Conservation (phyloP, 2,888 invertebrate species). For the Unio pictorum region DNA sequence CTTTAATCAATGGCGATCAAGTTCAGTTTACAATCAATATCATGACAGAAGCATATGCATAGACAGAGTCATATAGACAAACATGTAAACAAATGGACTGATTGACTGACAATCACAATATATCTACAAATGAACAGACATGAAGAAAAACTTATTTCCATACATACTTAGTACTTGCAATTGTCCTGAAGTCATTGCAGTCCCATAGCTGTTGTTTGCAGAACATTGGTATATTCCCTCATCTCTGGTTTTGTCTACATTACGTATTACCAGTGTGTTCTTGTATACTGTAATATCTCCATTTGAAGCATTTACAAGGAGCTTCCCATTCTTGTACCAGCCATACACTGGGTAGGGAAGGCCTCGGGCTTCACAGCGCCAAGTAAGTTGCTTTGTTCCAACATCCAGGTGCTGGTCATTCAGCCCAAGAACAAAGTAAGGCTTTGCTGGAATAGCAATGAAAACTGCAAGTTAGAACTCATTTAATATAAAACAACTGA, state of each 20-base stretch:
- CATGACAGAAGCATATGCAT: too few species aligned
- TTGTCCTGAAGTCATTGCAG: slow-evolving; percentile 89
- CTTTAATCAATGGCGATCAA: too few species aligned
- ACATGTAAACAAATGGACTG: too few species aligned
- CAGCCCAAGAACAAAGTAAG: slow-evolving; percentile 62
- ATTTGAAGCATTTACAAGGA: slow-evolving; percentile 17
- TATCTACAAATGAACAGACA: too few species aligned
- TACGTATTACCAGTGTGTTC: slow-evolving; percentile 48
- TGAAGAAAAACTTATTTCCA: neutral
- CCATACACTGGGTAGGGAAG: slow-evolving; percentile 51
- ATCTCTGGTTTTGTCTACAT: slow-evolving; percentile 36
- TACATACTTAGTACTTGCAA: slow-evolving; percentile 85
- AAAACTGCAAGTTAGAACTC: neutral
- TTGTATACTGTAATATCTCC: slow-evolving; percentile 20
- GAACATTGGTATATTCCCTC: slow-evolving; percentile 96
- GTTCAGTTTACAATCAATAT: too few species aligned
- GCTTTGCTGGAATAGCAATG: slow-evolving; percentile 51
- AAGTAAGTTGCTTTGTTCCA: slow-evolving; percentile 50
- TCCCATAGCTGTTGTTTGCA: slow-evolving; percentile 82
- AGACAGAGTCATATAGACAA: too few species aligned
- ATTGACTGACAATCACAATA: too few species aligned
- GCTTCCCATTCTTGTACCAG: slow-evolving; percentile 61
- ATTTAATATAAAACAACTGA: neutral
- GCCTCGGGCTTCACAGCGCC: slow-evolving; percentile 65
- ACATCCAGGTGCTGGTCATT: slow-evolving; percentile 61